Conservation (phyloP, 2,113 vertebrate species). For the Prochilodus magdalenae region DNA sequence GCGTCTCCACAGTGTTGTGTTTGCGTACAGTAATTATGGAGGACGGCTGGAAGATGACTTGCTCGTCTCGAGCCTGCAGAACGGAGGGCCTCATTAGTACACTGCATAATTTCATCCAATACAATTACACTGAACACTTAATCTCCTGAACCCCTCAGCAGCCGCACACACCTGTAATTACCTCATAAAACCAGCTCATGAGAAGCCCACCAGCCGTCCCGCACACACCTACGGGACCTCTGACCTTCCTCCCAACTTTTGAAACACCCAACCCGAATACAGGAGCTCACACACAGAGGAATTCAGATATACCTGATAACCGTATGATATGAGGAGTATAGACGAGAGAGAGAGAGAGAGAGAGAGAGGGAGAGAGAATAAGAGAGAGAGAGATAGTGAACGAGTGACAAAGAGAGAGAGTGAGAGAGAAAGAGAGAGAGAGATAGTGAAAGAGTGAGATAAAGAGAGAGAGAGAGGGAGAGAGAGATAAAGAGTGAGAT, state of each 20-base stretch:
- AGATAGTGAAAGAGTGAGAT: not conserved
- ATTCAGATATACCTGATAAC: not conserved
- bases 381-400: no score
- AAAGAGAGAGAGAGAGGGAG: not conserved
- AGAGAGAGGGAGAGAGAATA: no score
- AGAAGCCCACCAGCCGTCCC: not conserved
- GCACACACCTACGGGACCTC: slow-evolving; percentile 2
- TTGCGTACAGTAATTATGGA: slow-evolving; percentile 55
- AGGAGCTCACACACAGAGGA: no score
- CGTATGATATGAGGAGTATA: not conserved
- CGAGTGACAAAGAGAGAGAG: not conserved
- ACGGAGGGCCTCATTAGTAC: slow-evolving; percentile 54
- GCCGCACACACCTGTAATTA: slow-evolving; percentile 55
- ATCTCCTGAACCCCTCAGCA: slow-evolving; percentile 52
- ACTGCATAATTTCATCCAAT: slow-evolving; percentile 60
- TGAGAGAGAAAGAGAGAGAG: not conserved
- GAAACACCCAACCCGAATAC: not conserved
- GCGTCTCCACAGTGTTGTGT: slow-evolving; percentile 31
- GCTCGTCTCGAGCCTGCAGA: slow-evolving; percentile 29
- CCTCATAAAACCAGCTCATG: slow-evolving; percentile 52
- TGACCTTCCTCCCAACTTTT: not conserved
- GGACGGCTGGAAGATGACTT: slow-evolving; percentile 24
- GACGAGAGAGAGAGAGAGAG: not conserved
- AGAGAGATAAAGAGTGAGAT: not conserved
- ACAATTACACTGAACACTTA: slow-evolving; percentile 59